A percentile compares a stretch with the other conserved stretches of the same genome.
phyloP scores from a whole-genome alignment of 2,797 vertebrate species.

The Sandelia bainsii region DNA sequence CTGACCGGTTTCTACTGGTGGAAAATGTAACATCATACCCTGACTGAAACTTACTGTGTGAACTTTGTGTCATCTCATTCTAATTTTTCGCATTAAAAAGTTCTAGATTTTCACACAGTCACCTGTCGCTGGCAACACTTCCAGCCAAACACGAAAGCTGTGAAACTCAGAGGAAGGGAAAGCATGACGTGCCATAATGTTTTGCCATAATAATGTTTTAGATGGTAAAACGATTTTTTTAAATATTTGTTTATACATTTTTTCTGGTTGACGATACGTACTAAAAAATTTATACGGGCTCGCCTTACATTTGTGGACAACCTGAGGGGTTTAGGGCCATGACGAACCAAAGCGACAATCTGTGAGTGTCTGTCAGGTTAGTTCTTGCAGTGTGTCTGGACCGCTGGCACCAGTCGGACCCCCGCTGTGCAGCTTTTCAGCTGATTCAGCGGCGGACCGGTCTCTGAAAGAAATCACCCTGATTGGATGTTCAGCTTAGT shows the following conservation, averaged over 20 bases:
- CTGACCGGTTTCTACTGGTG: background rate
- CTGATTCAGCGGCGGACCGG: too few species aligned
- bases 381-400: too few species aligned
- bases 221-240: too few species aligned
- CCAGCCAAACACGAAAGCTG: background rate
- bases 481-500: too few species aligned
- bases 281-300: background rate
- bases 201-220: background rate
- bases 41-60: background rate
- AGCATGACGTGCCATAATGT: background rate
- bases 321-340: too few species aligned
- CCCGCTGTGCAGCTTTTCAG: too few species aligned
- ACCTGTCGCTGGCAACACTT: background rate
- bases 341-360: too few species aligned
- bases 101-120: background rate
- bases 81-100: background rate
- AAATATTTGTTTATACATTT: background rate
- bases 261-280: constrained; percentile 3
- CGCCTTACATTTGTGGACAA: background rate
- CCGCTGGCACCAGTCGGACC: too few species aligned
- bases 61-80: background rate
- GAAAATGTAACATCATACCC: background rate
- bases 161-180: background rate
- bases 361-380: too few species aligned
- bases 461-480: too few species aligned